Percentiles rank a stretch among this genome's conserved stretches.
phyloP scores from a whole-genome alignment of 2,797 vertebrate genomes.

The Muscicapa striata region DNA sequence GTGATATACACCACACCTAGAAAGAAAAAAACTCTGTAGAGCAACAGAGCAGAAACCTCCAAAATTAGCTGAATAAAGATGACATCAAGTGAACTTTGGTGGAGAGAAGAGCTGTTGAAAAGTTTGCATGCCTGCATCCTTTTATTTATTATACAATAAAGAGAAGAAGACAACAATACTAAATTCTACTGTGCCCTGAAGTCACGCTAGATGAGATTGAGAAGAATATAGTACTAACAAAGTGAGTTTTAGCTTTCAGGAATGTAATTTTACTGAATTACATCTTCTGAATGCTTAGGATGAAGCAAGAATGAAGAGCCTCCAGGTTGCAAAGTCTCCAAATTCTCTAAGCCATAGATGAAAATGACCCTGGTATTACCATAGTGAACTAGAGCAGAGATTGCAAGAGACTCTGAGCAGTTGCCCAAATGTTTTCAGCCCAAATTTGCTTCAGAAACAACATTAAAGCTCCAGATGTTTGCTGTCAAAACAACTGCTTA shows the following conservation, averaged over 20 bases:
- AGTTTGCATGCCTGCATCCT: not conserved
- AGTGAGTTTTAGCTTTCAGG: not conserved
- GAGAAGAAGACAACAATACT: not conserved
- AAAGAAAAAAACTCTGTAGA: not conserved
- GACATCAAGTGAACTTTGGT: not conserved
- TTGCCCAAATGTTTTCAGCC: not conserved
- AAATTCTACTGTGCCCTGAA: not conserved
- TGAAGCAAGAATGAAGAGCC: not conserved
- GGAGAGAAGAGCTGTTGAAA: not conserved
- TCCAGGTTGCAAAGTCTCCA: not conserved
- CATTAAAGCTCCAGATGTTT: not conserved
- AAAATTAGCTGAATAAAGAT: not conserved
- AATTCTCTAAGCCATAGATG: not conserved
- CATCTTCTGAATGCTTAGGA: not conserved
- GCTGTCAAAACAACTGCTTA: not conserved
- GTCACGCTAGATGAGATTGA: fast-evolving
- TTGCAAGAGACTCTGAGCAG: not conserved
- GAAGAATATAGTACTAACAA: not conserved
- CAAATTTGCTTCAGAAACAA: not conserved
- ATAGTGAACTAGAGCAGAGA: not conserved
- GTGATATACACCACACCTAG: not conserved
- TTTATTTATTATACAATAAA: not conserved
- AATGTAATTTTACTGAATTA: not conserved
- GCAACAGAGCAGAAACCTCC: not conserved
- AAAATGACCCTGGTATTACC: not conserved